Percentiles rank a stretch among this genome's conserved stretches.
Conservation (phyloP, 2,797 vertebrate species). For the Synaphobranchus kaupii region DNA sequence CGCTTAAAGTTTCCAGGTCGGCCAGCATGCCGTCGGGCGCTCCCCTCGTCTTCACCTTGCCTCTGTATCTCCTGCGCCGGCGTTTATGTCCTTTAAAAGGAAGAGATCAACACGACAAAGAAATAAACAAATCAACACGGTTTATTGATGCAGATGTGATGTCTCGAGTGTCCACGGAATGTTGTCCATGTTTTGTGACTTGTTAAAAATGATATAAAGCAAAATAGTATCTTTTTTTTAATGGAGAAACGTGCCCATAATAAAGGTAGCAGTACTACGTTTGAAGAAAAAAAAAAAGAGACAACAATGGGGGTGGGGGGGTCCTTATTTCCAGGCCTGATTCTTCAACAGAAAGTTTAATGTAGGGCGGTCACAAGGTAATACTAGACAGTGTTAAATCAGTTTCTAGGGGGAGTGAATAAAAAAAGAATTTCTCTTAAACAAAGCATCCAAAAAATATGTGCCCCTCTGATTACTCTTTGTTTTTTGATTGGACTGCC, state of each 20-base stretch:
- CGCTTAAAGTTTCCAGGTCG: constrained; percentile 75
- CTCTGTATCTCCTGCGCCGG: constrained; percentile 73
- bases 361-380: not conserved
- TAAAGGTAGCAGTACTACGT: not conserved
- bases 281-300: no score
- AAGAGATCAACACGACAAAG: constrained; percentile 31
- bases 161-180: not conserved
- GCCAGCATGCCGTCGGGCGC: constrained; percentile 65
- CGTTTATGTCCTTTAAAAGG: constrained; percentile 75
- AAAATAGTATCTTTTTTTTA: not conserved
- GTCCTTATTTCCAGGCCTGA: not conserved
- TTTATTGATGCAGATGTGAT: not conserved
- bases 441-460: not conserved
- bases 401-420: not conserved
- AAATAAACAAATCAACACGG: not conserved
- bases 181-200: not conserved
- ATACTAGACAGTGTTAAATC: not conserved
- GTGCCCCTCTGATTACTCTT: not conserved
- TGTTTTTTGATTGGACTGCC: not conserved
- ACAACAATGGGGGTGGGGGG: no score
- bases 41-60: constrained; percentile 64
- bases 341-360: not conserved
- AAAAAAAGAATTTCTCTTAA: not conserved
- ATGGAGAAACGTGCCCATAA: not conserved
- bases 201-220: not conserved